Base-by-base conservation (phyloP, 1,140 invertebrate genomes). In the Drosophila mojavensis region DNA sequence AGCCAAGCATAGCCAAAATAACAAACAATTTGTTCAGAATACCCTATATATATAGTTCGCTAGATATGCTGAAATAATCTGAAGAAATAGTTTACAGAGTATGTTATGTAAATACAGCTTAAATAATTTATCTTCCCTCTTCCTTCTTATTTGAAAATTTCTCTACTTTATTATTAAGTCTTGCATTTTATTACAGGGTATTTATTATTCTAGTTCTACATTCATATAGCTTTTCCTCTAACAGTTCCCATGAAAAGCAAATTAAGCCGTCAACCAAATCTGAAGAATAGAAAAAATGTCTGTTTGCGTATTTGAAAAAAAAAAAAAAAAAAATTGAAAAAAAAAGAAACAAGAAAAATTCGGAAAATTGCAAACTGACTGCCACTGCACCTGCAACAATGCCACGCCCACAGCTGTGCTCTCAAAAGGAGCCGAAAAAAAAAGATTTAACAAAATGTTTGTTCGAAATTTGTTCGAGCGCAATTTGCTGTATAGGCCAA, bases 191-290 rank as follows among this genome's bases (percentile, higher is more conserved):
- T 50, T 61, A 26, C 41, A 56, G 64, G 41, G 50, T 45, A 67
- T 67, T 4, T 13, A 2, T 17, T 17, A 17, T 17, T 17, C 11
- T 9, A 20, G 4, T 9, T 11, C 24, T 60, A 5, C 1, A 10
- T 26, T 4, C 11, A 11, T 13, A 2, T 36, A 17, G 10, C 28
- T 20, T 43, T 45, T 47, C 2, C 9, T 61, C 11, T 66, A 51
- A 39, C 66, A 67, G 41, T 61, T 43, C 56, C 63, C 76, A 86
- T 88, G 79, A 74, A 86, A 86, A 82, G 68, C 72, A 86, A 86
- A 86, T 86, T 88, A 88, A 86, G 84, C 83, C 72, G 72, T 86
- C 63, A 61, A 66, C 62, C 9, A 33, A 76, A 86, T 73, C 33
- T 47, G 60, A 50, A 78, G 69, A 69, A 59, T 79, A 72, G 53